A percentile compares a stretch with the other conserved stretches of the same genome.
These are phyloP conservation scores for Oryzias celebensis DNA, from an alignment of 2,113 vertebrate genomes.

Conservation along the genomic window DNA sequence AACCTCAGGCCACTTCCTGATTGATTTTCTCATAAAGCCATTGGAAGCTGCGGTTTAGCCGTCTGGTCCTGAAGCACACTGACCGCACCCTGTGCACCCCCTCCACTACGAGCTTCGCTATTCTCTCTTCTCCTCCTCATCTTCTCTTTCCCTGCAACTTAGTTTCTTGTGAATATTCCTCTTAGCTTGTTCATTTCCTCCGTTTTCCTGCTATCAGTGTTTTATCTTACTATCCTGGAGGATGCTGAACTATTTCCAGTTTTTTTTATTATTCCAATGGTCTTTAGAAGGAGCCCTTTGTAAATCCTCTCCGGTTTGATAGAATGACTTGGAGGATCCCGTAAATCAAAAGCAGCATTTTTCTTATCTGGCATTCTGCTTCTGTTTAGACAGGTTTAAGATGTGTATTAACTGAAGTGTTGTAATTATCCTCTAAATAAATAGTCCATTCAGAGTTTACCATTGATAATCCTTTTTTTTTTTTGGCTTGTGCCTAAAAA, in stretches of 20 bases:
- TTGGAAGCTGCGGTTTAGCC: constrained; percentile 30
- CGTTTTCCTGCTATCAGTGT: neutral
- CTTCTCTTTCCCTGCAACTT: neutral
- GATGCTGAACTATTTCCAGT: too few species aligned
- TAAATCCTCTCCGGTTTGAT: too few species aligned
- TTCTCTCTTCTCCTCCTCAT: neutral
- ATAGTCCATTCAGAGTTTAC: too few species aligned
- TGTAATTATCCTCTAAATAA: neutral
- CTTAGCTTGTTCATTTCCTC: neutral
- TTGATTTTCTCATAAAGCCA: constrained; percentile 40
- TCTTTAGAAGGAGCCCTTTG: too few species aligned
- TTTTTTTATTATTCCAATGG: too few species aligned
- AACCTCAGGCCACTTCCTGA: constrained; percentile 14
- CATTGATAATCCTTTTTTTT: too few species aligned
- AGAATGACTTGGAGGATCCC: constrained; percentile 2
- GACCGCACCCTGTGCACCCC: constrained; percentile 42
- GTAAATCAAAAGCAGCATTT: constrained; percentile 12
- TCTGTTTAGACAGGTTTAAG: neutral
- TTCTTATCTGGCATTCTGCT: neutral
- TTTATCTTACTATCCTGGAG: neutral
- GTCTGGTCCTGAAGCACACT: constrained; percentile 32
- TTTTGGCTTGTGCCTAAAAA: too few species aligned
- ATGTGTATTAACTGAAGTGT: constrained; percentile 13
- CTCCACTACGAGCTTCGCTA: constrained; percentile 12
- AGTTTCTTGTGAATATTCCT: too few species aligned